Evolutionary conservation across 1,140 invertebrate species (phyloP), one percentile per base, ranked within the genome.

Genomic region (Drosophila saltans): DNA sequence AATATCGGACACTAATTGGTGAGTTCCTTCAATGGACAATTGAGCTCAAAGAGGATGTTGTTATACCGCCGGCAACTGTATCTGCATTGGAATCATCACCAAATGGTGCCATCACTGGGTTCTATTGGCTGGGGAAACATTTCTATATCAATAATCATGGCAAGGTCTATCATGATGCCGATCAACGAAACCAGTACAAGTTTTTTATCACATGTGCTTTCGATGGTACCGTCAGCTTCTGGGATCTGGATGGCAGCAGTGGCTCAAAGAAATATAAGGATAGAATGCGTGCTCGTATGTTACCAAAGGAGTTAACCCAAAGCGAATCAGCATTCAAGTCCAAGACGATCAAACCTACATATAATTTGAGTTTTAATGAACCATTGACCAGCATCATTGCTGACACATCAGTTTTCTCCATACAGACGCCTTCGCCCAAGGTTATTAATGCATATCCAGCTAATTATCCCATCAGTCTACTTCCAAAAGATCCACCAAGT

Each of bases 21-120:
- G 93, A 93, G 60, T 93, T 95, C 72, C 95, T 96, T 92, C 93
- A 91, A 10, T 96, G 96, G 96, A 95, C 95, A 92, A 94, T 95
- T 82, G 94, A 94, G 67, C 92, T 93, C 2, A 92, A 93, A 10
- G 93, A 94, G 71, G 92, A 93, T 11, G 92, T 93, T 16, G 82
- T 94, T 1, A 93, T 96, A 28, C 84, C 92, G 61, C 92, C 94
- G n/a, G 94, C 94, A 0, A 95, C 93, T 5, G 92, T 95, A 40
- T 95, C 95, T 2, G 93, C 94, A 73, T 79, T 95, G 26, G 91
- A 94, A 45, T 92, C 93, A 60, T 95, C 95, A 61, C 96, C 96
- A 66, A 94, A 92, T 66, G 93, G 91, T 16, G 80, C 94, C 43
- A 94, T 96, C 39, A 95, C 94, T 1, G 92, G 93, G 48, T 95